Base-by-base conservation (phyloP, 1,140 invertebrate species). In the Drosophila equinoxialis region DNA sequence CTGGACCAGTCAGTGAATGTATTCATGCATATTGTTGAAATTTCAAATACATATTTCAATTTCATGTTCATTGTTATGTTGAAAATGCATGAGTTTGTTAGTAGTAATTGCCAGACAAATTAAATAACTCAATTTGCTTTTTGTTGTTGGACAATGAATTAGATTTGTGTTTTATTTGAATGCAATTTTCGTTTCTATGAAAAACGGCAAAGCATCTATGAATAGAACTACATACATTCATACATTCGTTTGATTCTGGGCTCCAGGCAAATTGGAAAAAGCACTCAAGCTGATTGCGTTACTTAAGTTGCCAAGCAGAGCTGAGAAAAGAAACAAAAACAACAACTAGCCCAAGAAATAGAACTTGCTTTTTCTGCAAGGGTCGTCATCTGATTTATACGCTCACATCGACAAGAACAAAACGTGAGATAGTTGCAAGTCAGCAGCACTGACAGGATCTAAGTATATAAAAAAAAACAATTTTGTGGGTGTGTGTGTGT, bases 271-370 rank as follows among this genome's bases (percentile, higher is more conserved):
- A 81, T 81, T 72, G 74, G 70, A 51, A 81, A 81, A 81, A 81
- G 79, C 79, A 81, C 79, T 81, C 70, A 62, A 71, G 41, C 66
- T 81, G 79, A 81, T 81, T 81, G 79, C 70, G 74, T 77, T 77
- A 81, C 79, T 81, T 81, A 82, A 77, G 73, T 76, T 76, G 73
- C 54, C 74, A 57, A 60, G 73, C 23, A 64, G 70, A 65, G 73
- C 23, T 64, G 37, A 39, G 11, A 10, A 65, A 60, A 60, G 55
- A 62, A 54, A 65, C 14, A 48, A 48, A 5, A 48, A 1, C 45
- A 51, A 51, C 45, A 51, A 51, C 45, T 23, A 11, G 17, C 8
- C 1, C 45, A 51, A 51, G 45, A 51, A 14, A 20, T 51, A 23
- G 45, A 51, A 51, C 17, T 51, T 51, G 41, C 69, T 70, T 54